Conservation (phyloP, 2,888 invertebrate species). For the Tiliacea aurago region DNA sequence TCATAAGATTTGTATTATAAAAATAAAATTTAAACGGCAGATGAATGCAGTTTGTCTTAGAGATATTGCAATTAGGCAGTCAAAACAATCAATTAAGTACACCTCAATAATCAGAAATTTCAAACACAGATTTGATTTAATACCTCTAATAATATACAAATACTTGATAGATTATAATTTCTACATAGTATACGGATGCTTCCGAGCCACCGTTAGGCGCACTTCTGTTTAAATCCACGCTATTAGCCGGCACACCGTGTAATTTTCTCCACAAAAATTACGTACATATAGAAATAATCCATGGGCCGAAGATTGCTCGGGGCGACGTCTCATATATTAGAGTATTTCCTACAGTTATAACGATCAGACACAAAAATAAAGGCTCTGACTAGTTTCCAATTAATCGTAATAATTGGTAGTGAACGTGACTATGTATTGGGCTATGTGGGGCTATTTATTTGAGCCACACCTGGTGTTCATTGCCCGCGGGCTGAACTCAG, state of each 20-base stretch:
- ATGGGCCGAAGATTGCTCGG: slow-evolving; percentile 61
- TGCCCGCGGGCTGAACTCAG: slow-evolving; percentile 63
- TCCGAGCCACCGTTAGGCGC: slow-evolving; percentile 70
- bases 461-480: slow-evolving; percentile 78
- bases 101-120: slow-evolving; percentile 16
- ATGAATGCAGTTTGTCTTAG: slow-evolving; percentile 8
- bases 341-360: slow-evolving; percentile 71
- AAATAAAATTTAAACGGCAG: not conserved
- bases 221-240: slow-evolving; percentile 75
- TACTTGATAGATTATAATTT: slow-evolving; percentile 61
- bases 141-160: slow-evolving; percentile 60
- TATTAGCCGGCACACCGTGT: slow-evolving; percentile 71
- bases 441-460: slow-evolving; percentile 79
- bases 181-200: slow-evolving; percentile 56
- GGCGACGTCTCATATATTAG: slow-evolving; percentile 73
- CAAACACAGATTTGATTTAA: slow-evolving; percentile 58
- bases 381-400: slow-evolving; percentile 78
- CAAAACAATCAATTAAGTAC: slow-evolving; percentile 49
- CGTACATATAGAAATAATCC: slow-evolving; percentile 68
- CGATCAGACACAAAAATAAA: slow-evolving; percentile 77
- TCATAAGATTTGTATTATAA: not conserved
- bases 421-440: slow-evolving; percentile 71
- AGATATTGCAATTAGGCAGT: slow-evolving; percentile 41
- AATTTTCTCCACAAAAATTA: slow-evolving; percentile 73
- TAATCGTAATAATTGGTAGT: slow-evolving; percentile 83